Evolutionary conservation across 2,888 invertebrate species (phyloP).

Genomic region (Penaeus monodon): DNA sequence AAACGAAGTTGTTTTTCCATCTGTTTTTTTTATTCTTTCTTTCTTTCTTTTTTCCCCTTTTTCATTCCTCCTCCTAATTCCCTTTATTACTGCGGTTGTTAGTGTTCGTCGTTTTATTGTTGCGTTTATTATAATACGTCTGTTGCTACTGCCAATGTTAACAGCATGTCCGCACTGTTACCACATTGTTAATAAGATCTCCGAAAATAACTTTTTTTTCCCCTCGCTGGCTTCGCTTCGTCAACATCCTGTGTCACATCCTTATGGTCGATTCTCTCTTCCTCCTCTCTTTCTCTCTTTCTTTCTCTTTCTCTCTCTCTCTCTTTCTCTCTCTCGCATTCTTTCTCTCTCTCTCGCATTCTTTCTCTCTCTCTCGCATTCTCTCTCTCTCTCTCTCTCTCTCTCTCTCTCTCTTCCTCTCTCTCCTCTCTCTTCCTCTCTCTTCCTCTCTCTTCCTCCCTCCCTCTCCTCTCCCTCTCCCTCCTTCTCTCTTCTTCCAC

Average conservation of each 20-base stretch:
- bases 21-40: no score
- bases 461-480: slow-evolving; percentile 3
- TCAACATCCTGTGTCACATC: not conserved
- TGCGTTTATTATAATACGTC: no score
- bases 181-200: no score
- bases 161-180: no score
- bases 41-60: no score
- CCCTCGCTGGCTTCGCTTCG: no score
- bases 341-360: slow-evolving; percentile 3
- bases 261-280: not conserved
- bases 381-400: not conserved
- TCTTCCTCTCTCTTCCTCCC: slow-evolving; percentile 5
- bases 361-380: not conserved
- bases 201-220: no score
- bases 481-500: slow-evolving; percentile 1
- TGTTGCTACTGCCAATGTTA: no score
- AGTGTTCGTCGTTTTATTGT: no score
- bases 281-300: not conserved
- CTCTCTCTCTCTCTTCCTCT: not conserved
- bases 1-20: no score
- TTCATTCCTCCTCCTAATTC: no score
- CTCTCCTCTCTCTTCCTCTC: not conserved
- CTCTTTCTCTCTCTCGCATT: slow-evolving; percentile 10
- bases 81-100: no score
- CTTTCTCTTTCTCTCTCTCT: not conserved